These are phyloP conservation scores for Amphiduros pacificus DNA, from an alignment of 2,888 invertebrate species.

Conservation along the genomic window DNA sequence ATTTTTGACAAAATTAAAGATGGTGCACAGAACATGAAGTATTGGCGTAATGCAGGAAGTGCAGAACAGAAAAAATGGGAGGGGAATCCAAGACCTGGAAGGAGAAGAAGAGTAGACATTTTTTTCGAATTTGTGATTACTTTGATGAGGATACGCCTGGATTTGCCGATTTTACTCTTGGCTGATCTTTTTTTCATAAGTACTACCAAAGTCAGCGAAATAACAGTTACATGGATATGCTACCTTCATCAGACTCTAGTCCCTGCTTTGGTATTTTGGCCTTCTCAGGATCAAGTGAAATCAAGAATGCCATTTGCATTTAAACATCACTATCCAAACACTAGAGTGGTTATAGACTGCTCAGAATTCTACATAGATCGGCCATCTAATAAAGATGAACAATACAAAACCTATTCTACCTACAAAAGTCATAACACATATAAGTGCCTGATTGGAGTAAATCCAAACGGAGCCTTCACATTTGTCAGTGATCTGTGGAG, in stretches of 20 bases:
- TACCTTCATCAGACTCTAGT: background rate
- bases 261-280: background rate
- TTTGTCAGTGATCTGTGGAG: background rate
- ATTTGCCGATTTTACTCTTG: no score
- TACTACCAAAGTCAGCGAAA: no score
- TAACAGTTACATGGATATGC: background rate
- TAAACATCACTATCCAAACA: background rate
- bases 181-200: no score
- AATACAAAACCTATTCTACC: background rate
- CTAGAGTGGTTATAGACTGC: background rate
- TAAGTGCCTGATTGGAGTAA: background rate
- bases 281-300: background rate
- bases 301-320: background rate
- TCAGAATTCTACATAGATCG: background rate
- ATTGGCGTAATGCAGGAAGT: no score
- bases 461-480: background rate
- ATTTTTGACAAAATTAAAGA: no score
- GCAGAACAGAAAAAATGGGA: no score
- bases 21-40: no score
- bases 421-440: conserved; percentile 5
- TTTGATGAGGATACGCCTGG: no score
- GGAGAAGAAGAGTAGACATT: no score
- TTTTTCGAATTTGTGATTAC: no score
- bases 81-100: no score
- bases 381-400: background rate